Evolutionary conservation across 2,113 vertebrate species (phyloP).

Genomic region (Orcinus orca): DNA sequence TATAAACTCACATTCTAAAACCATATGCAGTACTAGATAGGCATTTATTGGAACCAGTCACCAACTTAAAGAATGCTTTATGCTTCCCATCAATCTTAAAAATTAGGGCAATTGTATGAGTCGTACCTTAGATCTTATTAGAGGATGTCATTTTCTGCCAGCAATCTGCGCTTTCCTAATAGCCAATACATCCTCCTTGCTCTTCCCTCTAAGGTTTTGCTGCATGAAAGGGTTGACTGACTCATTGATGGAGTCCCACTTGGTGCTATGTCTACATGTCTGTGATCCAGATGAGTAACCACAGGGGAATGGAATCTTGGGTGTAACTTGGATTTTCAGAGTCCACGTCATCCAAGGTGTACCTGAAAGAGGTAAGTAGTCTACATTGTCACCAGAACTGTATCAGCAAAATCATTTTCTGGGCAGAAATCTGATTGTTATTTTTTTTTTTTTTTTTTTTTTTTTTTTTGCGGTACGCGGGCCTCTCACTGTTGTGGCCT

Average conservation of each 20-base stretch:
- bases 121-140: constrained; percentile 72
- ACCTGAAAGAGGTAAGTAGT: not conserved
- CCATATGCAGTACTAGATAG: constrained; percentile 62
- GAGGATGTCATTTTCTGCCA: constrained; percentile 60
- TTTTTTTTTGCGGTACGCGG: too few relatives aligned
- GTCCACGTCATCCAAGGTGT: not conserved
- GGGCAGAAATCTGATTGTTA: not conserved
- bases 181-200: constrained; percentile 16
- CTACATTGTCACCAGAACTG: not conserved
- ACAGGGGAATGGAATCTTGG: constrained; percentile 23
- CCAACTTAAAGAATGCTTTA: constrained; percentile 73
- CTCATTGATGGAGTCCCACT: constrained; percentile 29
- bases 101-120: constrained; percentile 81
- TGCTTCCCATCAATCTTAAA: constrained; percentile 81
- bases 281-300: constrained; percentile 53
- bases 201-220: constrained; percentile 15
- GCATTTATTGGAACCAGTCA: constrained; percentile 71
- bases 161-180: constrained; percentile 55
- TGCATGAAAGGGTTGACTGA: constrained; percentile 68
- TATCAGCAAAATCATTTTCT: not conserved
- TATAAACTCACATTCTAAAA: constrained; percentile 80
- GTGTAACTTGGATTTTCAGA: constrained; percentile 40
- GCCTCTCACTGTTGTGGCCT: too few relatives aligned
- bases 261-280: not conserved
- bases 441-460: too few relatives aligned